Percentiles rank a stretch among this genome's conserved stretches.
These are phyloP conservation scores for Mimas tiliae DNA, from an alignment of 2,888 invertebrate species.

Conservation along the genomic window DNA sequence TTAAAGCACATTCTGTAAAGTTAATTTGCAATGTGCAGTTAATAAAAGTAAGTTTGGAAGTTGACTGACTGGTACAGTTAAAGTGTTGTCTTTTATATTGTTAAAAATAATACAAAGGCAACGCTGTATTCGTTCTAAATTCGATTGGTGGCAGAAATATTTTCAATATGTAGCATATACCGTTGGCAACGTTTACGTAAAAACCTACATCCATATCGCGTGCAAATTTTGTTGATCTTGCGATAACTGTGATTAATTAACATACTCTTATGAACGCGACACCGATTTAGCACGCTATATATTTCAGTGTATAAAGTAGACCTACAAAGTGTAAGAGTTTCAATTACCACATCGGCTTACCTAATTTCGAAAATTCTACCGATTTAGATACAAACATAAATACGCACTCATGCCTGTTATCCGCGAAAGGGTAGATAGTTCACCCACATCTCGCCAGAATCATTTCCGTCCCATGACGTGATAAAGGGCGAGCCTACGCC, in stretches of 20 bases:
- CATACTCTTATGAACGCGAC: constrained; percentile 11
- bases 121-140: constrained; percentile 34
- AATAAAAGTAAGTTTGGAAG: background rate
- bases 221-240: constrained; percentile 13
- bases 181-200: constrained; percentile 32
- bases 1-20: background rate
- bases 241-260: constrained; percentile 20
- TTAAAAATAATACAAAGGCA: background rate
- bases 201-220: constrained; percentile 26
- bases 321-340: too few species aligned
- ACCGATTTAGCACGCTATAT: background rate
- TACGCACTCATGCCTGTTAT: too few species aligned
- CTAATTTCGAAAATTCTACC: too few species aligned
- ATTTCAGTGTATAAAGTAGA: background rate
- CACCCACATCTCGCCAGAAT: too few species aligned
- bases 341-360: too few species aligned
- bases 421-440: too few species aligned
- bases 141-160: constrained; percentile 28
- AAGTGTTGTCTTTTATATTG: constrained; percentile 8
- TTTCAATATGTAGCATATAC: constrained; percentile 30
- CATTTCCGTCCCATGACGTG: too few species aligned
- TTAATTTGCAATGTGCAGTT: background rate
- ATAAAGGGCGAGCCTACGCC: too few species aligned
- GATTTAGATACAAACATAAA: too few species aligned
- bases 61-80: background rate